A percentile compares a stretch with the other conserved stretches of the same genome.
These are phyloP conservation scores for Syngnathus typhle DNA, from an alignment of 2,113 vertebrate genomes.

Conservation along the genomic window DNA sequence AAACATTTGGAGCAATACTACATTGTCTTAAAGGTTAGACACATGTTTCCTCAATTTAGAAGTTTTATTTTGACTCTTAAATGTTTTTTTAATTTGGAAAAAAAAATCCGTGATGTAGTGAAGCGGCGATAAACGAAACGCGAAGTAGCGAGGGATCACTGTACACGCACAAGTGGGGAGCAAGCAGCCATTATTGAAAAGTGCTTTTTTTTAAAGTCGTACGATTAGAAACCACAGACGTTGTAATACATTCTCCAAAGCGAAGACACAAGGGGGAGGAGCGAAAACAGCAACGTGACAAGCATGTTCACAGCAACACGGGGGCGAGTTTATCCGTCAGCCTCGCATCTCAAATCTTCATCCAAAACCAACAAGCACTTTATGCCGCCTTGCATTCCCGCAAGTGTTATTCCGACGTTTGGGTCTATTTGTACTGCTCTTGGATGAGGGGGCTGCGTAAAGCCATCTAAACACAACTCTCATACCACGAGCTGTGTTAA, in stretches of 20 bases:
- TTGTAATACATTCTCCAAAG: slow-evolving; percentile 45
- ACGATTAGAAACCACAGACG: slow-evolving; percentile 63
- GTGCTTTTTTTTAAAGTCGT: slow-evolving; percentile 51
- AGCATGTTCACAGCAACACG: slow-evolving; percentile 43
- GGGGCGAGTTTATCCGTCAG: slow-evolving; percentile 55
- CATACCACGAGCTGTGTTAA: slow-evolving; percentile 53
- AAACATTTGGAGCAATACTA: too few species aligned
- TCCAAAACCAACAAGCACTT: slow-evolving; percentile 65
- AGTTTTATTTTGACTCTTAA: too few species aligned
- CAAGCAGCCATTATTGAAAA: slow-evolving; percentile 51
- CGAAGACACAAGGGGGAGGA: slow-evolving; percentile 14
- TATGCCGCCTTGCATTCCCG: slow-evolving; percentile 61
- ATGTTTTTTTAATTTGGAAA: too few species aligned
- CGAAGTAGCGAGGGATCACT: too few species aligned
- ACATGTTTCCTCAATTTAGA: too few species aligned
- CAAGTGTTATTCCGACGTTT: slow-evolving; percentile 68
- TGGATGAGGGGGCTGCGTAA: slow-evolving; percentile 51
- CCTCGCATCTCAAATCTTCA: slow-evolving; percentile 55
- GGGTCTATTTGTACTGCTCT: slow-evolving; percentile 68
- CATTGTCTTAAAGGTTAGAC: too few species aligned
- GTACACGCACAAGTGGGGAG: slow-evolving; percentile 14
- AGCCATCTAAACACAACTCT: slow-evolving; percentile 61
- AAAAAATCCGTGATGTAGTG: too few species aligned
- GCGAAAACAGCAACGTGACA: slow-evolving; percentile 23
- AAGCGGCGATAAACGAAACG: too few species aligned